These are phyloP conservation scores for Cardinalis cardinalis DNA, from an alignment of 2,113 vertebrate species.

Conservation along the genomic window DNA sequence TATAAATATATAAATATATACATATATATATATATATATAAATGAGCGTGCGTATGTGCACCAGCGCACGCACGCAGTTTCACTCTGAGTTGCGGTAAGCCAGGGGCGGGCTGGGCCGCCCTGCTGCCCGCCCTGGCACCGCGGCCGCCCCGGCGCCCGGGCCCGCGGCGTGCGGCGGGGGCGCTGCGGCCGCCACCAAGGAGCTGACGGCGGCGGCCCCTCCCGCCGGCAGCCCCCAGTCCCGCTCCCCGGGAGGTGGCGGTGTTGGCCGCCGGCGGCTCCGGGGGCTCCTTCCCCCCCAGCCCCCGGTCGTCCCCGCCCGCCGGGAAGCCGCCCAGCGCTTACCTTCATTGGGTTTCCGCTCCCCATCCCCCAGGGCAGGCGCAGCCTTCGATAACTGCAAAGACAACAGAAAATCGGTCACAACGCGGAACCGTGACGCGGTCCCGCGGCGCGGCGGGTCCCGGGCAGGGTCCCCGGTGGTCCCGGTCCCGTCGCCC, in stretches of 20 bases:
- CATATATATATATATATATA: background rate
- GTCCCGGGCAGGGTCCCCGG: background rate
- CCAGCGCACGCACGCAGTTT: conserved; percentile 8
- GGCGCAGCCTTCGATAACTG: conserved; percentile 78
- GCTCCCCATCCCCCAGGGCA: conserved; percentile 68
- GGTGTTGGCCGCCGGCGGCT: background rate
- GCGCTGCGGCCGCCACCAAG: background rate
- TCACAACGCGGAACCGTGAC: background rate
- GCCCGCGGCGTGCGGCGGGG: too few species aligned
- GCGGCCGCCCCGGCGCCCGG: background rate
- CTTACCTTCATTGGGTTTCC: conserved; percentile 74
- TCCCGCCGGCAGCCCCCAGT: background rate
- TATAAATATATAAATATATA: background rate
- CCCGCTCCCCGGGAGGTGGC: conserved; percentile 20
- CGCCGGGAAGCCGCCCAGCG: background rate
- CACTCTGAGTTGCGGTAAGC: background rate
- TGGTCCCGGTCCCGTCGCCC: background rate
- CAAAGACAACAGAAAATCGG: conserved; percentile 53
- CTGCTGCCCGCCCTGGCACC: background rate
- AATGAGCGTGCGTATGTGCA: conserved; percentile 3
- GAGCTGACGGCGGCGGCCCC: background rate
- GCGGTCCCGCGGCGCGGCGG: background rate
- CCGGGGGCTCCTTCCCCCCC: background rate
- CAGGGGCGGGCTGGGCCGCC: background rate
- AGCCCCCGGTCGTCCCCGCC: background rate